Evolutionary conservation across 2,888 invertebrate genomes (phyloP).

Genomic region (Drosophila meridionalis): DNA sequence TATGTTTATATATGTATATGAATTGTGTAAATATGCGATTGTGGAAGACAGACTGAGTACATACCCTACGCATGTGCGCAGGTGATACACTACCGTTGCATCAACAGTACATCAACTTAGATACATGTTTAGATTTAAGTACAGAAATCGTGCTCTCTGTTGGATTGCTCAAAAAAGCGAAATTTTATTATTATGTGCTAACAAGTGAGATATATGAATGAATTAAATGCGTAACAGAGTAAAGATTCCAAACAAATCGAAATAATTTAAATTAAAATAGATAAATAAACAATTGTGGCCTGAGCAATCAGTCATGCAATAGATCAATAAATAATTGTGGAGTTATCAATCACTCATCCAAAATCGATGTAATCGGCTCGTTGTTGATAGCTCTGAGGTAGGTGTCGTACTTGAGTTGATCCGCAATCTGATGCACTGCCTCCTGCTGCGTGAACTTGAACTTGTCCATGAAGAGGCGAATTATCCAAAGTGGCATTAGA

Average conservation of each 20-base stretch:
- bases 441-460: constrained; percentile 64
- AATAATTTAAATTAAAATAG: constrained; percentile 9
- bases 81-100: constrained; percentile 56
- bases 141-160: constrained; percentile 56
- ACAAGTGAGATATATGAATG: constrained; percentile 22
- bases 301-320: constrained; percentile 3
- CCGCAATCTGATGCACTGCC: constrained; percentile 74
- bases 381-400: constrained; percentile 60
- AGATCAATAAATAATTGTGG: not conserved
- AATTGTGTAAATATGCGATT: constrained; percentile 63
- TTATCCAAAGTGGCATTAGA: constrained; percentile 81
- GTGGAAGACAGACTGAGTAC: constrained; percentile 77
- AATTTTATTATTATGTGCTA: constrained; percentile 24
- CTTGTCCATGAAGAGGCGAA: constrained; percentile 79
- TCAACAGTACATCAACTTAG: constrained; percentile 54
- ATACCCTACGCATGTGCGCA: constrained; percentile 32
- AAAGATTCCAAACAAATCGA: constrained; percentile 27
- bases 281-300: not conserved
- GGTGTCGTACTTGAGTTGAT: constrained; percentile 69
- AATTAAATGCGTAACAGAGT: constrained; percentile 28
- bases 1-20: constrained; percentile 20
- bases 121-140: constrained; percentile 63
- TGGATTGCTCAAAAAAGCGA: constrained; percentile 31
- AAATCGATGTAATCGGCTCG: constrained; percentile 49
- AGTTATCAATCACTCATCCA: constrained; percentile 25